Base-by-base conservation (phyloP, 35 echinoderm and acorn worm genomes). In the Stichopus chloronotus region DNA sequence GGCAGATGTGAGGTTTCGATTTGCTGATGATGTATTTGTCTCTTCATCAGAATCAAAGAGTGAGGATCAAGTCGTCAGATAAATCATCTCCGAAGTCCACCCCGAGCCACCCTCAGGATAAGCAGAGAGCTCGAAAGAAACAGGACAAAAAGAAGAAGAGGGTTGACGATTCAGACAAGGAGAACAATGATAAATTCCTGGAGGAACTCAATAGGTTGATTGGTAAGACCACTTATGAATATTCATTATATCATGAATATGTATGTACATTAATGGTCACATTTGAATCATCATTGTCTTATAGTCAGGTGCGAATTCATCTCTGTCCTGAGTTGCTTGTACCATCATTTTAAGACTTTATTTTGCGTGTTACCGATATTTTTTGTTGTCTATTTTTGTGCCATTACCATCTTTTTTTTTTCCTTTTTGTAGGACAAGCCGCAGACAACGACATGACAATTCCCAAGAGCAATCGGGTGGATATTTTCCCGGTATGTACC, bases 1-100 rank as follows among this genome's bases (percentile, higher is more conserved):
- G 30, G 1, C 30, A 43, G 30, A 43, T 43, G 30, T 43, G 30
- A 43, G 30, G 30, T 43, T 43, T 43, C 30, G 1, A 43, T 43
- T 43, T 43, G 30, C 1, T 20, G 83, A 86, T 3, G 43, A 86
- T 25, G 43, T 19, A 5, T 10, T 53, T 21, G 5, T 87, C 19
- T 61, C 25, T 61, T 16, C 17, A 19, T 12, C 87, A 89, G 87
- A 89, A 89, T 60, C 87, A 89, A 61, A 89, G 60, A 55, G 87
- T 89, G 25, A 58, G 87, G 0, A 89, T 25, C 3, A 89, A 72
- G n/a, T 52, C 43, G 10, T 7, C 87, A 69, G 87, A 89, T 2
- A 89, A 89, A 61, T 89, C 87, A 5, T 89, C 87, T 72, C 87
- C 87, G 1, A 89, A 89, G 59, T 89, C 87, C 12, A 71, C 87